Base-by-base conservation (phyloP, 2,797 vertebrate species). In the Epinephelus coioides region DNA sequence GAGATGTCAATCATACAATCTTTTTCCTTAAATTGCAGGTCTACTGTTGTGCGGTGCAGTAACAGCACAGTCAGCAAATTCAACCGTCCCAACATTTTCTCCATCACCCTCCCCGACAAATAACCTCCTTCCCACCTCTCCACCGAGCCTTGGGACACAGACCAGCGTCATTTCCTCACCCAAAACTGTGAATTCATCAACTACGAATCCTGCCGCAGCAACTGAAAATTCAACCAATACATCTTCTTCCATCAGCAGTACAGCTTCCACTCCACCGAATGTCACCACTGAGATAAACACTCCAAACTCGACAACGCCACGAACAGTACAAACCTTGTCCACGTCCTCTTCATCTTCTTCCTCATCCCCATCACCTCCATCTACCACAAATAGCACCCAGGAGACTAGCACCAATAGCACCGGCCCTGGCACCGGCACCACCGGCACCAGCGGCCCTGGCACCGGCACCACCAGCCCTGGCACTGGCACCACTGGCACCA, bases 11-110 rank as follows among this genome's bases (percentile, higher is more conserved):
- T 38, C 4, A 44, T 51, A 63, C 43, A 40, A n/a, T 65, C 0
- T 21, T 62, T 51, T 56, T 2, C 72, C 1, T 75, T 80, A 4
- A 69, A 71, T 79, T 69, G 34, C 67, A 91, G 90, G 79, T 78
- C 46, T 89, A 23, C 49, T 90, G 53, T 69, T 81, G 18, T 60
- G 40, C 21, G 5, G 12, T 67, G 11, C 19, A 15, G 10, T 17
- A 23, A n/a, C 13, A 40, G 9, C 0, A 44, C n/a, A 11, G 15
- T 1, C 0, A 0, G 1, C 0, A 61, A 8, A 0, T 4, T 0
- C 6, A 9, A 3, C 7, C 34, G 2, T 8, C 34, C 2, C n/a
- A 40, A 5, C 2, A 14, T 6, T 34, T 34, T 34, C 47, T 34
- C 5, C 2, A 55, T 7, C 8, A 3, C 0, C 11, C 3, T 9